These are phyloP conservation scores for Corynorhinus townsendii DNA, from an alignment of 2,113 vertebrate species.

Conservation along the genomic window DNA sequence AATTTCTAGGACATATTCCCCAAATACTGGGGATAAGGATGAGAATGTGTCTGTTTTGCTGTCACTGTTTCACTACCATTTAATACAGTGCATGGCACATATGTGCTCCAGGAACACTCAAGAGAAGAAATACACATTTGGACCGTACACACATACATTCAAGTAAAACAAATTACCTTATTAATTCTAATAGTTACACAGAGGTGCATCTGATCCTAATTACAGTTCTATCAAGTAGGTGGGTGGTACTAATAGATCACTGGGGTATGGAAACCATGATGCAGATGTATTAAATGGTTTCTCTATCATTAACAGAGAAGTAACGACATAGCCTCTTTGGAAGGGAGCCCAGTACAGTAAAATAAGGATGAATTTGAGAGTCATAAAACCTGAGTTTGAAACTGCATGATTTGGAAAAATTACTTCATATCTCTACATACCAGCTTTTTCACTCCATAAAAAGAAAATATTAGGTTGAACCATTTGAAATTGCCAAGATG, in stretches of 20 bases:
- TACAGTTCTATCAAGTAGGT: not conserved
- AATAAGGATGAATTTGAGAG: not conserved
- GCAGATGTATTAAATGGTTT: not conserved
- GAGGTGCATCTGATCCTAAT: conserved; percentile 1
- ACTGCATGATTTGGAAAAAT: not conserved
- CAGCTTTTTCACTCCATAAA: not conserved
- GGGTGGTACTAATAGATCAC: not conserved
- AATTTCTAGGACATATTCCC: not conserved
- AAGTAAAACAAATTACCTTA: not conserved
- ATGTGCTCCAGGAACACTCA: not conserved
- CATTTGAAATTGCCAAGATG: not conserved
- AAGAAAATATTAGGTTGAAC: not conserved
- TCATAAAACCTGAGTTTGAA: conserved; percentile 6
- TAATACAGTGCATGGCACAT: not conserved
- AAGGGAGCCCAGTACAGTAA: not conserved
- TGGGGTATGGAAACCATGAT: not conserved
- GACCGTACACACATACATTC: not conserved
- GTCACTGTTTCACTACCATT: not conserved
- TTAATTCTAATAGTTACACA: not conserved
- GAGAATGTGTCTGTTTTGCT: not conserved
- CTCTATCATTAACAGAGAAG: not conserved
- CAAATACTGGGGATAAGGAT: not conserved
- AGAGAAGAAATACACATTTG: not conserved
- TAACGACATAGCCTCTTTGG: not conserved
- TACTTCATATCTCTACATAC: not conserved